Base-by-base conservation (phyloP, 2,888 invertebrate genomes). In the Psococerastis gibbosa region DNA sequence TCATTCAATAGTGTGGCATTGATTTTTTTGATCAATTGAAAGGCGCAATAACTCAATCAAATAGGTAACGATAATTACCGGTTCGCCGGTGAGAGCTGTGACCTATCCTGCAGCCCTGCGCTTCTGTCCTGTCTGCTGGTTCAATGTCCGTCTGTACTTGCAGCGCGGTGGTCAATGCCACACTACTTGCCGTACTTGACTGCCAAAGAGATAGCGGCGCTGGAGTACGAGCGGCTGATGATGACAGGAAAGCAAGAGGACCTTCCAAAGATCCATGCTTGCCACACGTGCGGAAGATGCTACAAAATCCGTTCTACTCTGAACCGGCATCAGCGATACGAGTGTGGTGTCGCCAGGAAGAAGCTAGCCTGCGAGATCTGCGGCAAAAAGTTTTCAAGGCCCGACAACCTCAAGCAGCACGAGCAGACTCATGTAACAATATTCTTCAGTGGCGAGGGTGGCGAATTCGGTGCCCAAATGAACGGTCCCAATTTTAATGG, bases 311-410 rank as follows among this genome's bases (percentile, higher is more conserved):
- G 38, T 6, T 38, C 38, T 4, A 38, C 38, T 3, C 38, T 38
- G 18, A 38, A 38, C 20, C 60, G 71, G 42, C 72, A 72, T 53
- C 64, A 70, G 45, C 64, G 67, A 46, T 70, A 71, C 55, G 72
- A 73, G 52, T 72, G 73, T 51, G 71, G 71, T 0, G 61, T 66
- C 43, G 71, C 70, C 51, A 15, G 38, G 38, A 73, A 73, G 1
- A 68, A 68, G 52, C 72, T 73, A 55, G 68, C 70, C 49, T 74
- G 74, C 49, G 66, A 66, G 31, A 64, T 70, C 52, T 74, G 74
- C 56, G 68, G 70, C 54, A 71, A 70, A 57, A 69, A 67, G 53
- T 73, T 65, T 13, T 64, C 66, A 45, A 63, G 71, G 61, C 68
- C 67, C 52, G 66, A 64, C 54, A 68, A 68, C 53, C 55, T 69